Percentiles rank a stretch among this genome's conserved stretches.
These are phyloP conservation scores for Baccha elongata DNA, from an alignment of 2,888 invertebrate species.

Conservation along the genomic window DNA sequence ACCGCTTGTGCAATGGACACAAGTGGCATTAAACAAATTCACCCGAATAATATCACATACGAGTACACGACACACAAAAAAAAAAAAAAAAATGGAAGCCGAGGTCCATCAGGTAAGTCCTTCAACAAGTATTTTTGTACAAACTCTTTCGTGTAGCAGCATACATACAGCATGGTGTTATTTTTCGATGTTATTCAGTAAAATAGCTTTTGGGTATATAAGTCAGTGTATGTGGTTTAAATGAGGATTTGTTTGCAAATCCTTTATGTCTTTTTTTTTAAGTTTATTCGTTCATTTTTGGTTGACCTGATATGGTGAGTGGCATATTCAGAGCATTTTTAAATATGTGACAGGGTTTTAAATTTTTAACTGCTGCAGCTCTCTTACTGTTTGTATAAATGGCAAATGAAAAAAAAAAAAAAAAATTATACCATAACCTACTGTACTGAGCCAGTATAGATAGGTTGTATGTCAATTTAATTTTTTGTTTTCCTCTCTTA, in stretches of 20 bases:
- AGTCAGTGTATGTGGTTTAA: constrained; percentile 48
- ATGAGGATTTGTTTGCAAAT: constrained; percentile 51
- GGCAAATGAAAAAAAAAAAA: background rate
- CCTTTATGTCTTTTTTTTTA: background rate
- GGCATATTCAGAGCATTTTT: constrained; percentile 20
- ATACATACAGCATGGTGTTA: background rate
- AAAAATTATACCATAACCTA: constrained; percentile 44
- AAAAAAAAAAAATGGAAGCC: constrained; percentile 18
- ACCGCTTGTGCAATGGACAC: constrained; percentile 44
- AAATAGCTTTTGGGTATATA: constrained; percentile 62
- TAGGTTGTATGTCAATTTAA: constrained; percentile 24
- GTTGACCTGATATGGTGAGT: constrained; percentile 39
- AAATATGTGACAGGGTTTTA: constrained; percentile 41
- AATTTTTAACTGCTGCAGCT: constrained; percentile 34
- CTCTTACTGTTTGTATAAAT: constrained; percentile 7
- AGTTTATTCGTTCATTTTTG: background rate
- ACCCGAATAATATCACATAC: constrained; percentile 19
- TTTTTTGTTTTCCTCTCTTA: constrained; percentile 72
- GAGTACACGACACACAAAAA: constrained; percentile 12
- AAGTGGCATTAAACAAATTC: constrained; percentile 41
- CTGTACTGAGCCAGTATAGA: constrained; percentile 37
- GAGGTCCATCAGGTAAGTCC: constrained; percentile 11
- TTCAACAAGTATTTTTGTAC: constrained; percentile 45
- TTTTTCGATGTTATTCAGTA: constrained; percentile 12
- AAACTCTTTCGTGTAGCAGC: background rate